phyloP scores from a whole-genome alignment of 2,888 invertebrate genomes.

The Coelopa pilipes region DNA sequence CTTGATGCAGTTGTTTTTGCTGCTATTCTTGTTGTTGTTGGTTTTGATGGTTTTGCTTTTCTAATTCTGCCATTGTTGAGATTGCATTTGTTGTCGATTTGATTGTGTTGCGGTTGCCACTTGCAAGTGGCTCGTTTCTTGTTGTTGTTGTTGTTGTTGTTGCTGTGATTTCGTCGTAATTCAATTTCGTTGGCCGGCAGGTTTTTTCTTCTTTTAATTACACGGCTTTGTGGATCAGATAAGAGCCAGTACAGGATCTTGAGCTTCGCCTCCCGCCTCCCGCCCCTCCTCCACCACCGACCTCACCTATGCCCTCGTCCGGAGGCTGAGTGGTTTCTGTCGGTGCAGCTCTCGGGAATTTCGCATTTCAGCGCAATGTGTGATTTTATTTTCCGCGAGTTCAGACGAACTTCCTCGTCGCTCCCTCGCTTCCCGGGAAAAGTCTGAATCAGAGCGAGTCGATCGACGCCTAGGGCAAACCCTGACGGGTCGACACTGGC shows the following conservation, averaged over 20 bases:
- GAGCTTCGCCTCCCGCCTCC: no score
- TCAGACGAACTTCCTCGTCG: no score
- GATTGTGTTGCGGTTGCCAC: no score
- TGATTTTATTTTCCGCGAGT: no score
- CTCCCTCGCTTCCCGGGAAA: no score
- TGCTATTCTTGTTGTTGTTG: conserved; percentile 2
- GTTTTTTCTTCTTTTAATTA: conserved; percentile 21
- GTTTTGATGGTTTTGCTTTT: neutral
- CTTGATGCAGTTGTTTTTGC: neutral
- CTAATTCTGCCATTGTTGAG: neutral
- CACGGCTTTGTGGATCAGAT: conserved; percentile 26
- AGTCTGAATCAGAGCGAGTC: no score
- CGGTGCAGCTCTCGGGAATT: neutral
- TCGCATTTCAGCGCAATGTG: neutral
- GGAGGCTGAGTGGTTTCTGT: neutral
- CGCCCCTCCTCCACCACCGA: no score
- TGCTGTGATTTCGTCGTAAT: conserved; percentile 2
- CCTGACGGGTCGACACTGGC: no score
- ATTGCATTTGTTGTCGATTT: neutral
- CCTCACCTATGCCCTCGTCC: no score
- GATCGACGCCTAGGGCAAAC: no score
- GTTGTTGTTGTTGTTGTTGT: conserved; percentile 7
- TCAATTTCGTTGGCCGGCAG: neutral
- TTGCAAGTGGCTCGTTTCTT: no score
- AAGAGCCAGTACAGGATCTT: conserved; percentile 8